These are phyloP conservation scores for Centropus unirufus DNA, from an alignment of 2,113 vertebrate genomes.

Conservation along the genomic window DNA sequence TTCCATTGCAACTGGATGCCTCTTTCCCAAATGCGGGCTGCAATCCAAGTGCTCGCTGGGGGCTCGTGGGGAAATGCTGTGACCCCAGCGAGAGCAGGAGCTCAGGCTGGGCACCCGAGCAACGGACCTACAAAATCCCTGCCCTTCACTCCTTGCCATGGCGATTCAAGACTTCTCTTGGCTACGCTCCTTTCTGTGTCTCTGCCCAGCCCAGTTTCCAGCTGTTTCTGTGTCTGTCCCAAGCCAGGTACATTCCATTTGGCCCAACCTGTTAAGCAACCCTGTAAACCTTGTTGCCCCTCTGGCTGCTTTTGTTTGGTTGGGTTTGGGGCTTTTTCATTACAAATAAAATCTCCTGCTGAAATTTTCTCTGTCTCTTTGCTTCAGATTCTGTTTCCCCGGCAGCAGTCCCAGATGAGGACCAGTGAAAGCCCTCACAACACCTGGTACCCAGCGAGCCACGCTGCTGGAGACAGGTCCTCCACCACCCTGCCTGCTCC, in stretches of 20 bases:
- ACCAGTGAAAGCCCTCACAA: not conserved
- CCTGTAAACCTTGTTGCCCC: not conserved
- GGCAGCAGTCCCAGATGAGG: not conserved
- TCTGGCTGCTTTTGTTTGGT: not conserved
- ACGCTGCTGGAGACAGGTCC: not conserved
- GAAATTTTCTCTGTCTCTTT: not conserved
- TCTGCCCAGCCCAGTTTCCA: not conserved
- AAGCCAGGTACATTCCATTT: not conserved
- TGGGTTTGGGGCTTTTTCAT: not conserved
- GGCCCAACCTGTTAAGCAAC: not conserved
- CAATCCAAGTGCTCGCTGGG: not conserved
- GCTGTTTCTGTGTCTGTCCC: not conserved
- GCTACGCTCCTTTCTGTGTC: not conserved
- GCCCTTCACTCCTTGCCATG: not conserved
- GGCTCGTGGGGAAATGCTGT: not conserved
- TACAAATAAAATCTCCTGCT: not conserved
- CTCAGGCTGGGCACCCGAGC: rapidly evolving
- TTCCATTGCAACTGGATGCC: not conserved
- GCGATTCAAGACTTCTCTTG: not conserved
- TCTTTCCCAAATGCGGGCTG: slow-evolving; percentile 1
- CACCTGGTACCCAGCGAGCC: not conserved
- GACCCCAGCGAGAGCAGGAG: not conserved
- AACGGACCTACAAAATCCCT: not conserved
- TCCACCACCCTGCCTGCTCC: not conserved
- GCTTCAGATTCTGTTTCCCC: not conserved